Percentiles rank a stretch among this genome's conserved stretches.
These are phyloP conservation scores for Zaprionus capensis DNA, from an alignment of 1,140 invertebrate genomes.

Conservation along the genomic window DNA sequence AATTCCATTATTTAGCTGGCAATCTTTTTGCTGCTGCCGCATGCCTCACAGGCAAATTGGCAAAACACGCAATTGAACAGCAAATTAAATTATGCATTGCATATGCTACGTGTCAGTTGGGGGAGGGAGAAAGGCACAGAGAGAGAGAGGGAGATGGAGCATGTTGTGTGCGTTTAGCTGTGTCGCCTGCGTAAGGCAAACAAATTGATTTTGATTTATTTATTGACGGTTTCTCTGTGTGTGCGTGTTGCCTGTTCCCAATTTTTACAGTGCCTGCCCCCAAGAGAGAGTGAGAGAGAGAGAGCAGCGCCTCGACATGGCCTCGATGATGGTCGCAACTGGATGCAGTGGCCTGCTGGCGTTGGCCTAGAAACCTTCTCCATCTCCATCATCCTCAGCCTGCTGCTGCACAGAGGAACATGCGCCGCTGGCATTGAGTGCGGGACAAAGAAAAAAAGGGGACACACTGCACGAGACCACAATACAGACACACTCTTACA, in stretches of 20 bases:
- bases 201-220: constrained; percentile 82
- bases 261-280: constrained; percentile 32
- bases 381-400: not conserved
- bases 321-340: constrained; percentile 32
- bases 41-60: constrained; percentile 68
- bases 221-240: constrained; percentile 58
- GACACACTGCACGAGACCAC: constrained; percentile 20
- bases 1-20: constrained; percentile 24
- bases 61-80: constrained; percentile 78
- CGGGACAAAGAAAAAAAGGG: constrained; percentile 22
- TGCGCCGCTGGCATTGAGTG: constrained; percentile 54
- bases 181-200: constrained; percentile 52
- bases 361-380: constrained; percentile 56
- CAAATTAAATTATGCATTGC: constrained; percentile 79
- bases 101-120: constrained; percentile 45
- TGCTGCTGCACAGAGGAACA: constrained; percentile 22
- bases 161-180: constrained; percentile 16
- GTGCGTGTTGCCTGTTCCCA: constrained; percentile 28
- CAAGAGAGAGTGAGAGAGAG: constrained; percentile 6
- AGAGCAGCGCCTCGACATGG: constrained; percentile 21
- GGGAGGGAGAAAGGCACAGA: not conserved
- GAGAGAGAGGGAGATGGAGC: not conserved
- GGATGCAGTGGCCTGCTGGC: constrained; percentile 30
- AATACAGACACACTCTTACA: constrained; percentile 26
- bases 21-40: constrained; percentile 16